Base-by-base conservation (phyloP, 1,140 invertebrate genomes). In the Anadara kagoshimensis region DNA sequence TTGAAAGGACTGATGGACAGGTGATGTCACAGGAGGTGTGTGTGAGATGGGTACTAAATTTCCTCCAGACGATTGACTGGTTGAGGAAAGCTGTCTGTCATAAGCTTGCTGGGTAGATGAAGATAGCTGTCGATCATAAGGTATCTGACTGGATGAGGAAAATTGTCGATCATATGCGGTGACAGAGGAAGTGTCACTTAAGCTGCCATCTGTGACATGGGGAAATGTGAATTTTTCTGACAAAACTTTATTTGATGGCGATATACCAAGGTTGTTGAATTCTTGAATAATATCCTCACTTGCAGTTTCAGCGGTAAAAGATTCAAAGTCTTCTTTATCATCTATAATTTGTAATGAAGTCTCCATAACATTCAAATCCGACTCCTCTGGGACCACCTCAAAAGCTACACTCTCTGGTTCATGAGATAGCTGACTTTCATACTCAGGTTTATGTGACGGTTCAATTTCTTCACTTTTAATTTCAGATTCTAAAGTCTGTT, bases 291-390 rank as follows among this genome's bases (percentile, higher is more conserved):
- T 61, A 43, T 75, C 69, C 26, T 22, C 66, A 44, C 75, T 72
- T 20, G 71, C 75, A 64, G 69, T 75, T 58, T 85, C 82, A 18
- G 84, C 82, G 22, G 83, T 84, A 58, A 87, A 85, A 5, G 83
- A 85, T 79, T 86, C 85, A 84, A 87, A 85, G 58, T 83, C 78
- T 51, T 84, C 82, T 29, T 83, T 80, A 54, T 78, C 80, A 62
- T 86, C 83, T 18, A 84, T 76, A 7, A 78, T 49, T 57, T 76
- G 76, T 57, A 76, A 69, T 43, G 72, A 69, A 3, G 64, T 70
- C 24, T 67, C 69, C 51, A 72, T 67, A 24, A 69, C 70, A 54
- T 78, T 73, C 22, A 45, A 29, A 57, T 78, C 74, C 12, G 63
- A 64, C 51, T 69, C 56, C 20, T 73, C 66, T 51, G 51, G 62